Evolutionary conservation across 2,888 invertebrate genomes (phyloP), one percentile per base, ranked within the genome.

Genomic region (Chloroclystis v-ata): DNA sequence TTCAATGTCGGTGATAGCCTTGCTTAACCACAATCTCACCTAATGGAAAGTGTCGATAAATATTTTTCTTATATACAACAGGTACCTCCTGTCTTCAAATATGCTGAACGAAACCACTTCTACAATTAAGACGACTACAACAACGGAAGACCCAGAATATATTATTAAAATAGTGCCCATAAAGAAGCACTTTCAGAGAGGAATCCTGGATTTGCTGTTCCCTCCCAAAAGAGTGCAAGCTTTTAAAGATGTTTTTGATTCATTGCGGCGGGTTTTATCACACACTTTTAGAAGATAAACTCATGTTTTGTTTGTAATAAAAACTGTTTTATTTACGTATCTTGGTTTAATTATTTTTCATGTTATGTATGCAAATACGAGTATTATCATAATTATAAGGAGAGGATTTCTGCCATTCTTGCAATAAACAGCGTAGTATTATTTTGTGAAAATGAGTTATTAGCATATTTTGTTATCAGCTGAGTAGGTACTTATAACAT

Each of bases 201-300:
- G 83, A 0, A 63, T 84, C 0, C 29, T 84, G 1, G 83, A 84
- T 50, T 48, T 84, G 0, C 61, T 84, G 0, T 73, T 83, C 12
- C 83, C 83, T 0, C 60, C 76, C 1, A 46, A 60, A 0, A 71
- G 83, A 51, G 79, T 84, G 1, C 68, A 56, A 14, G 49, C 62
- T 0, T 82, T 83, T 28, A 83, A 79, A 47, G 61, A 58, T n/a
- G 60, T 76, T 0, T 81, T 82, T 26, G 69, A 82, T 37, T 61
- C 71, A 0, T 59, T 83, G 5, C 65, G 63, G 40, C 67, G 66
- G 4, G 43, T 82, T 1, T 46, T 83, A 8, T 83, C 83, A 0
- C 59, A 74, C 49, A 82, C 81, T 1, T 82, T 80, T 54, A 49
- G 45, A 10, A 41, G 52, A 46, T 57, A 50, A 10, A 20, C 3